Evolutionary conservation across 2,888 invertebrate species (phyloP), one percentile per base, ranked within the genome.

Genomic region (Phengaris arion): DNA sequence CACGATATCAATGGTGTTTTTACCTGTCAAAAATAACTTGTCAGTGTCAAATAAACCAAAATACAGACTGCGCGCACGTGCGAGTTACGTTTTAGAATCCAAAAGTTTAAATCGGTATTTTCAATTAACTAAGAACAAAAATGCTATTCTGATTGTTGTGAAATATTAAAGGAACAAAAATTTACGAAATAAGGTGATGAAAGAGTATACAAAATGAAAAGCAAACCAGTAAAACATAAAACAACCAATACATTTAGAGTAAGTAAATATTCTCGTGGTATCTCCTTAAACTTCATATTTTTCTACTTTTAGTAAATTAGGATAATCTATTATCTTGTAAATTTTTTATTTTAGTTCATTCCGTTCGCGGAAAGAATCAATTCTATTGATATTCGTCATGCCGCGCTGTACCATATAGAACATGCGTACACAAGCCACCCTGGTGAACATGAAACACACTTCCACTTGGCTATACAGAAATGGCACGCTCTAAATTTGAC

Each of bases 401-500:
- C 98, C 89, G 97, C 98, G 2, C 95, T 98, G 59, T 98, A 98
- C 85, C 96, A 96, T 83, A 96, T 98, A 74, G 95, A 95, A 51
- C 97, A 97, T 87, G 95, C 94, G 79, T 96, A 98, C 86, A 95
- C 96, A 76, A 94, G 95, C 79, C 94, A 95, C 10, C 95, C 95
- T 8, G 96, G 96, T 80, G 96, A 96, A 75, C 92, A 94, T 74
- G 96, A 96, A 83, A 97, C 98, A 0, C 96, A 96, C 85, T 98
- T 99, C 86, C 94, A 96, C 82, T 95, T 97, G 86, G 95, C 97
- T 0, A 87, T 98, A 45, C 95, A 96, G 79, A 98, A 98, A 94
- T 99, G 98, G 98, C 95, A 95, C 83, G 97, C 96, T 2, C 94
- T 98, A 45, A 98, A 99, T 89, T 94, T 98, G 78, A 97, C 98